phyloP scores from a whole-genome alignment of 2,888 invertebrate genomes.

The Apodemia mormo region DNA sequence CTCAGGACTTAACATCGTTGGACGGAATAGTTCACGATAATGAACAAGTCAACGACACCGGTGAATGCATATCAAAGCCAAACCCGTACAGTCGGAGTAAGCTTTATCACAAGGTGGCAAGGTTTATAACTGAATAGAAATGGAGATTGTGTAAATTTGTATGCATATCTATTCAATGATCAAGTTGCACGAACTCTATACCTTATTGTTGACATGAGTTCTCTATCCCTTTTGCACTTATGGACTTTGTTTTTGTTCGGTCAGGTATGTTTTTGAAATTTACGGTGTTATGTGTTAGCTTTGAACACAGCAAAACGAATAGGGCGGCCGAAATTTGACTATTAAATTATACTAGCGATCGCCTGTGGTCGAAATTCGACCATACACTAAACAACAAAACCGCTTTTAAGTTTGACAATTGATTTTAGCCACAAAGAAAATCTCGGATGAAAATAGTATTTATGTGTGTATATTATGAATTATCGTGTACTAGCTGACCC shows the following conservation, averaged over 20 bases:
- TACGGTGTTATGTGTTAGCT: neutral
- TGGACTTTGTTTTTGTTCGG: constrained; percentile 28
- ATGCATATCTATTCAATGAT: constrained; percentile 61
- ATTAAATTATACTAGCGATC: too few species aligned
- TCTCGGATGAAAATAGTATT: too few species aligned
- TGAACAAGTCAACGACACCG: constrained; percentile 63
- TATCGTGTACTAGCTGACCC: too few species aligned
- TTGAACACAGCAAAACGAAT: neutral
- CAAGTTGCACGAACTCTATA: constrained; percentile 65
- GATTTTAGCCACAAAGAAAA: too few species aligned
- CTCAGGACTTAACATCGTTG: constrained; percentile 33
- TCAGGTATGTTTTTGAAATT: constrained; percentile 24
- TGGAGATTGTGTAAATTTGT: constrained; percentile 44
- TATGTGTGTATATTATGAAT: too few species aligned
- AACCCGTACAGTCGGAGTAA: constrained; percentile 10
- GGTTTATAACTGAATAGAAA: constrained; percentile 36
- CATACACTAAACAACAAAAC: too few species aligned
- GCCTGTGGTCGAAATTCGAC: too few species aligned
- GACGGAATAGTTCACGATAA: constrained; percentile 52
- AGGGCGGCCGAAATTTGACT: neutral
- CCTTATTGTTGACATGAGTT: constrained; percentile 64
- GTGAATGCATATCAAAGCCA: constrained; percentile 43
- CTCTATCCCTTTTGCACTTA: constrained; percentile 39
- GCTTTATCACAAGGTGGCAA: constrained; percentile 35
- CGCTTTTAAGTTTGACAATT: too few species aligned